These are phyloP conservation scores for Columba livia DNA, from an alignment of 2,113 vertebrate species.

Conservation along the genomic window DNA sequence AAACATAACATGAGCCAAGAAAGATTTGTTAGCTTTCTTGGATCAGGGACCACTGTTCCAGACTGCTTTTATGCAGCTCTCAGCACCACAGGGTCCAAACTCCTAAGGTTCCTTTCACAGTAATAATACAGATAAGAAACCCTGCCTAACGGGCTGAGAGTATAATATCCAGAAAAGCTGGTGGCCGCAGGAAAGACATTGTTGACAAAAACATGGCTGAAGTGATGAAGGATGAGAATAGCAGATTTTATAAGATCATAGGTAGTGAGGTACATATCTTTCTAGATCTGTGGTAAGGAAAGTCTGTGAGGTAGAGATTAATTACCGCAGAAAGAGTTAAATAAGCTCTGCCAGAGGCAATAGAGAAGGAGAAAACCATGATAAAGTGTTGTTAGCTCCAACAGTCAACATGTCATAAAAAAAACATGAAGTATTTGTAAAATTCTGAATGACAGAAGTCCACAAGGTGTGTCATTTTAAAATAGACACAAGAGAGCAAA, in stretches of 20 bases:
- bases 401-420: constrained; percentile 24
- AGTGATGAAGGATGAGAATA: background rate
- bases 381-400: background rate
- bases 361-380: constrained; percentile 6
- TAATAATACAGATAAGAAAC: background rate
- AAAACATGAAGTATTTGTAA: constrained; percentile 51
- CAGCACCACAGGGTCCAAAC: background rate
- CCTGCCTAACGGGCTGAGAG: background rate
- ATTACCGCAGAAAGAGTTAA: background rate
- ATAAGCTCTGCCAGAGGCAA: background rate
- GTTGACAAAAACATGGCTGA: background rate
- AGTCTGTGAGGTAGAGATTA: background rate
- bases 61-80: background rate
- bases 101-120: background rate
- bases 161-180: background rate
- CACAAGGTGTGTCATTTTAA: constrained; percentile 62
- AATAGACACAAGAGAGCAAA: constrained; percentile 42
- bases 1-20: background rate
- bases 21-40: background rate
- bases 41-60: background rate
- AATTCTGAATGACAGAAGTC: constrained; percentile 55
- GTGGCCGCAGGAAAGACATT: background rate
- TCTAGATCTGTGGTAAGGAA: background rate
- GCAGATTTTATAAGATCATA: background rate
- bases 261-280: background rate